Evolutionary conservation across 1,140 invertebrate genomes (phyloP), one percentile per base, ranked within the genome.

Genomic region (Brachionus plicatilis): DNA sequence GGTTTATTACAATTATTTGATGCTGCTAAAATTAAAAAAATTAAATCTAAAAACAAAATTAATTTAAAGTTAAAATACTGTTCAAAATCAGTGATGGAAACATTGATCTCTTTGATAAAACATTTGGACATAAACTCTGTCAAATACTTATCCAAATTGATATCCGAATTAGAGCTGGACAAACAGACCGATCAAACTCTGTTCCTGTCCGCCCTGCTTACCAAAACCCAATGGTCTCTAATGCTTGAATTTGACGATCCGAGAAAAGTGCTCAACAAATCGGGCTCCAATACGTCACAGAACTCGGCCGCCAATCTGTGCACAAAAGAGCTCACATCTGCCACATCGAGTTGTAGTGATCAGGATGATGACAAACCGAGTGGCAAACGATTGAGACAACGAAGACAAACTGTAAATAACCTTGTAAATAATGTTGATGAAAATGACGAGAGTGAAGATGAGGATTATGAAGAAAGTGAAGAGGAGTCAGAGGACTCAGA

Each of bases 141-240:
- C 47, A 91, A 94, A 68, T 94, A 97, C 91, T 90, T 97, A 0
- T 95, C 96, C 86, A 93, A 93, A 84, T 89, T 96, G 20, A 90
- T 97, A 11, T 94, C 94, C 85, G 93, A 93, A 87, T 89, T 97
- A 85, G 95, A 96, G 86, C 93, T 95, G 0, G 94, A 94, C 86
- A 94, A 95, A 86, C 95, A 97, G 87, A 96, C 94, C 1, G 95
- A 97, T 90, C 89, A 94, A 92, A 97, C 95, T 86, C 91, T 96
- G 65, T 95, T 94, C 87, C 90, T 96, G 79, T 94, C 95, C 1
- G 96, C 95, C 1, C 94, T 94, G 6, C 88, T 97, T 47, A 94
- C 95, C 65, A 95, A 96, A 87, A 93, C 94, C 86, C 93, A 96
- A 87, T 96, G 95, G 95, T 93, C 93, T 5, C 92, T 86, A 17